Percentiles rank a stretch among this genome's conserved stretches.
These are phyloP conservation scores for Phalloptychus januarius DNA, from an alignment of 2,797 vertebrate species.

Conservation along the genomic window DNA sequence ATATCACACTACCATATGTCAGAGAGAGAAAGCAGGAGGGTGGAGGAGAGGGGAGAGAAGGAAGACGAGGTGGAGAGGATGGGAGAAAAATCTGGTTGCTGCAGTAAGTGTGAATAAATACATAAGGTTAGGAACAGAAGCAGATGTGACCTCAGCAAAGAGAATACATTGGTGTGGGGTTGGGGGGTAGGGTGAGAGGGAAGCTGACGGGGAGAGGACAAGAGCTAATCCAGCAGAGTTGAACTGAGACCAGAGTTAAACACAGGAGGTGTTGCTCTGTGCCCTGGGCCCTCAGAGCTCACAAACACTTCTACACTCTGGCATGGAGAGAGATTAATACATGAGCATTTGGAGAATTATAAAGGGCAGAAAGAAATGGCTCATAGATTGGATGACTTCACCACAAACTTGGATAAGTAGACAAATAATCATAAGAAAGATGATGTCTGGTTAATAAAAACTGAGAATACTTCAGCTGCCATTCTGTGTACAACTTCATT, in stretches of 20 bases:
- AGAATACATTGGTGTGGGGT: constrained; percentile 24
- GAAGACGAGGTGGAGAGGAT: constrained; percentile 46
- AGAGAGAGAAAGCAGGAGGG: constrained; percentile 31
- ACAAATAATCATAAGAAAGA: constrained; percentile 32
- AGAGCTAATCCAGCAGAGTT: constrained; percentile 64
- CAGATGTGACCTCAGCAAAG: constrained; percentile 56
- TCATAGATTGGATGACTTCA: constrained; percentile 31
- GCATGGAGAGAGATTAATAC: constrained; percentile 51
- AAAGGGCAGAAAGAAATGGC: constrained; percentile 22
- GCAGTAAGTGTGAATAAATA: constrained; percentile 71
- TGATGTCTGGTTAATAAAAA: not conserved
- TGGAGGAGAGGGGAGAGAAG: constrained; percentile 12
- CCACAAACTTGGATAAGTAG: constrained; percentile 32
- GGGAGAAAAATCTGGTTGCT: constrained; percentile 59
- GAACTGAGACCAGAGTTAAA: constrained; percentile 67
- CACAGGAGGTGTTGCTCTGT: constrained; percentile 57
- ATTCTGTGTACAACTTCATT: not conserved
- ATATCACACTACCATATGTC: constrained; percentile 79
- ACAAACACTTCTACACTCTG: not conserved
- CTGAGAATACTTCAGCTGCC: not conserved
- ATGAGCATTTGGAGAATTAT: constrained; percentile 45
- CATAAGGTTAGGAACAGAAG: constrained; percentile 57
- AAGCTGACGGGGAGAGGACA: constrained; percentile 50
- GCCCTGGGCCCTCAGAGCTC: constrained; percentile 44
- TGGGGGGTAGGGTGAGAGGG: constrained; percentile 5